These are phyloP conservation scores for Tympanoctomys barrerae DNA, from an alignment of 2,797 vertebrate species.

Conservation along the genomic window DNA sequence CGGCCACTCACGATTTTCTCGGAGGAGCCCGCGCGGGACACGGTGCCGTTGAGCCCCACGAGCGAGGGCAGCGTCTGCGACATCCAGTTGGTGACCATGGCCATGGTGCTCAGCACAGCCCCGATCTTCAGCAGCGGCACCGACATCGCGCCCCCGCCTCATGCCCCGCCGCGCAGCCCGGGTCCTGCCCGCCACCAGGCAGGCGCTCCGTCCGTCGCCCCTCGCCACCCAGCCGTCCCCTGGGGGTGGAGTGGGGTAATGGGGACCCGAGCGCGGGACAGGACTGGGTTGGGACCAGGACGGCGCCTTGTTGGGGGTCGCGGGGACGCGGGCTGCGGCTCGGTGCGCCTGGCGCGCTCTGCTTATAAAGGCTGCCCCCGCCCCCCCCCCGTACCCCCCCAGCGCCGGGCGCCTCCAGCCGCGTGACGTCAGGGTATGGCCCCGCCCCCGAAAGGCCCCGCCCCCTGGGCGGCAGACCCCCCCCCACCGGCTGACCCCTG, in stretches of 20 bases:
- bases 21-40: constrained; percentile 93
- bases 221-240: constrained; percentile 53
- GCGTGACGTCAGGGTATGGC: constrained; percentile 79
- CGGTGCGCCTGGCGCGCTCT: constrained; percentile 68
- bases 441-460: constrained; percentile 48
- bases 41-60: constrained; percentile 95
- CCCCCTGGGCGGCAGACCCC: constrained; percentile 6
- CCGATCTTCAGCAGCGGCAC: constrained; percentile 97
- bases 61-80: constrained; percentile 96
- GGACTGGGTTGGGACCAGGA: background rate
- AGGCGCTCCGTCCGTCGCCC: constrained; percentile 63
- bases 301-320: background rate
- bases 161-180: constrained; percentile 74
- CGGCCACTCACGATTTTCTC: constrained; percentile 94
- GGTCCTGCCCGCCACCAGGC: constrained; percentile 66
- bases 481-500: background rate
- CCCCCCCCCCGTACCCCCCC: constrained; percentile 10
- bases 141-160: constrained; percentile 90
- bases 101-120: constrained; percentile 98
- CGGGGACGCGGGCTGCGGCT: constrained; percentile 76
- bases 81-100: constrained; percentile 99
- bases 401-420: constrained; percentile 82
- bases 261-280: background rate
- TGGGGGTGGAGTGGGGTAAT: background rate
- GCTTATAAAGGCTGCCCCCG: constrained; percentile 80